Evolutionary conservation across 2,113 vertebrate genomes (phyloP).

Genomic region (Malurus alboscapulatus): DNA sequence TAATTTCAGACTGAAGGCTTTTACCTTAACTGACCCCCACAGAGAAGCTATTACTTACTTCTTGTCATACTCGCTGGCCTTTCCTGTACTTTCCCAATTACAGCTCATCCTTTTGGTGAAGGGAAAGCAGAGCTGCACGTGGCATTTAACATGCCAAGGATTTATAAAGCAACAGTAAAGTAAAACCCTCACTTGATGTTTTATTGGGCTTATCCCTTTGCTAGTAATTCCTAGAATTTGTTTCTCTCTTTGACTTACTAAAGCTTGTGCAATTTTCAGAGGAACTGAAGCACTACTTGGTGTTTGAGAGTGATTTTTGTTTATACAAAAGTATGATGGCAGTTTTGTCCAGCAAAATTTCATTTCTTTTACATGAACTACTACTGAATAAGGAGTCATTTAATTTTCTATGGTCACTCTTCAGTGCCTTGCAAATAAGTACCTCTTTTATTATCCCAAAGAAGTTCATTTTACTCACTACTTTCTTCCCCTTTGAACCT

Average conservation of each 20-base stretch:
- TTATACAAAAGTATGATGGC: not conserved
- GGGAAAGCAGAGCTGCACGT: not conserved
- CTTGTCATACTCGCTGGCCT: not conserved
- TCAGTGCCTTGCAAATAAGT: not conserved
- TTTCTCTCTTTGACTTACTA: not conserved
- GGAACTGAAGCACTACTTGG: not conserved
- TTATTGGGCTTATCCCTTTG: not conserved
- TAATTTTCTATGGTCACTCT: not conserved
- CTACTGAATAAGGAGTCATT: not conserved
- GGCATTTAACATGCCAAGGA: not conserved
- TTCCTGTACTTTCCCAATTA: not conserved
- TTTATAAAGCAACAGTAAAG: not conserved
- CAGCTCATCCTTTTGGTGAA: not conserved
- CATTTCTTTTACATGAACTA: not conserved
- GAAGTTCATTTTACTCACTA: not conserved
- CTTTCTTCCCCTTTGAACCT: not conserved
- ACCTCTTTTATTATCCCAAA: not conserved
- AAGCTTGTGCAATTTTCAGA: not conserved
- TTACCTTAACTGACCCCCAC: not conserved
- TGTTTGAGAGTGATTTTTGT: not conserved
- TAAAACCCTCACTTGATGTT: not conserved
- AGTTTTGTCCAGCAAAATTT: not conserved
- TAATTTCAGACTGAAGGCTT: not conserved
- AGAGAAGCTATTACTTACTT: not conserved
- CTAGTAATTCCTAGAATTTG: not conserved